A percentile compares a stretch with the other conserved stretches of the same genome.
Evolutionary conservation across 2,888 invertebrate species (phyloP).

Genomic region (Kryphioiulus occultus): DNA sequence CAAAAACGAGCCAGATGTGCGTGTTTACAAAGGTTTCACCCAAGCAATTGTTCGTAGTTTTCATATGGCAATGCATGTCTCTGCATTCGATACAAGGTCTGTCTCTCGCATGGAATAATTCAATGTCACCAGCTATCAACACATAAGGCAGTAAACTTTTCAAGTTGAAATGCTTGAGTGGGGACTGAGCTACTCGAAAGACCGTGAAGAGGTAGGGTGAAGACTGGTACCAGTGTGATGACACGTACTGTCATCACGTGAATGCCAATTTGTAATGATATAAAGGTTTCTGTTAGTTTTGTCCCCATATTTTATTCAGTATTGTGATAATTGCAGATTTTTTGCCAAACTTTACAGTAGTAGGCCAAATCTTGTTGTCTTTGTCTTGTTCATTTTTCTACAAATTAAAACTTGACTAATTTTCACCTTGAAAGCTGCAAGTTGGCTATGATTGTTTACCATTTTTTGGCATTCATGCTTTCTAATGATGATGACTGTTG

Average conservation of each 20-base stretch:
- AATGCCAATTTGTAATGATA: not conserved
- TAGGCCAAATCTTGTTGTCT: not conserved
- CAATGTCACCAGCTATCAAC: not conserved
- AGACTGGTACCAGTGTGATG: not conserved
- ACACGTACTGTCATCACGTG: not conserved
- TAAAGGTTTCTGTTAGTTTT: not conserved
- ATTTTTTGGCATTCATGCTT: not conserved
- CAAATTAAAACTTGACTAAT: not conserved
- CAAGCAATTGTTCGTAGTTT: not conserved
- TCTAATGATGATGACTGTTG: not conserved
- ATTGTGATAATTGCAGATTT: not conserved
- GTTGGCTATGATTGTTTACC: not conserved
- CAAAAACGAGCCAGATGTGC: not conserved
- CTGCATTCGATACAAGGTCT: not conserved
- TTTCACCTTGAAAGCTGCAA: not conserved
- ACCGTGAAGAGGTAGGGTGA: not conserved
- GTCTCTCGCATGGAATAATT: not conserved
- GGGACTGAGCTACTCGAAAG: not conserved
- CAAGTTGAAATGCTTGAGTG: not conserved
- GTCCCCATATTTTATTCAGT: not conserved
- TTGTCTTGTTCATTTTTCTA: not conserved
- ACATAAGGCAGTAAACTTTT: not conserved
- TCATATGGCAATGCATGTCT: not conserved
- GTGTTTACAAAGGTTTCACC: not conserved
- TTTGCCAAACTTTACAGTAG: not conserved